Conservation (phyloP, 1,140 invertebrate genomes). For the Polyergus mexicanus region DNA sequence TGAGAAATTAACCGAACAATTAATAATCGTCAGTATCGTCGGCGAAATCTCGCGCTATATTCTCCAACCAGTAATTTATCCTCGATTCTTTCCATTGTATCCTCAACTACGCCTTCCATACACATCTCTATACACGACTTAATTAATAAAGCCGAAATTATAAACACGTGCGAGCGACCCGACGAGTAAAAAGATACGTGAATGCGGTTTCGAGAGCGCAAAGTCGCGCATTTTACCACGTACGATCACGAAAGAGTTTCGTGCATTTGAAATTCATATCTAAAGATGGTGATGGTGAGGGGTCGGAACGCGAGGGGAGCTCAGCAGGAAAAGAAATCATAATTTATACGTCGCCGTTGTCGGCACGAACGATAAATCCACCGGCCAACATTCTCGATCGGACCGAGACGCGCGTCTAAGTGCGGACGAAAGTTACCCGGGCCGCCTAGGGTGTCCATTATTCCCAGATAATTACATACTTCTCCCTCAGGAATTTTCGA, state of each 20-base stretch:
- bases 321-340: slow-evolving; percentile 51
- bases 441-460: slow-evolving; percentile 78
- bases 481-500: slow-evolving; percentile 79
- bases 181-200: neutral
- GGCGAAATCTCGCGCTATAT: slow-evolving; percentile 43
- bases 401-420: neutral
- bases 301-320: neutral
- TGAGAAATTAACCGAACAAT: slow-evolving; percentile 58
- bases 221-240: neutral
- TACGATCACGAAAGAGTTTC: neutral
- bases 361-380: slow-evolving; percentile 70
- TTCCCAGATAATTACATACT: slow-evolving; percentile 80
- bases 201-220: neutral
- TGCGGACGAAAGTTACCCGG: slow-evolving; percentile 71
- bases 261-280: neutral
- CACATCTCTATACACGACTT: neutral
- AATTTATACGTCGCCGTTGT: slow-evolving; percentile 67
- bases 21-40: slow-evolving; percentile 53
- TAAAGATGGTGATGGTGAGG: neutral
- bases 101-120: slow-evolving; percentile 33
- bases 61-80: slow-evolving; percentile 49
- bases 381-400: slow-evolving; percentile 19
- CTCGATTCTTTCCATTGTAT: slow-evolving; percentile 31
- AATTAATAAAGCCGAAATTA: slow-evolving; percentile 46
- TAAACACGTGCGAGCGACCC: neutral